Base-by-base conservation (phyloP, 2,113 vertebrate species). In the Delphinapterus leucas region DNA sequence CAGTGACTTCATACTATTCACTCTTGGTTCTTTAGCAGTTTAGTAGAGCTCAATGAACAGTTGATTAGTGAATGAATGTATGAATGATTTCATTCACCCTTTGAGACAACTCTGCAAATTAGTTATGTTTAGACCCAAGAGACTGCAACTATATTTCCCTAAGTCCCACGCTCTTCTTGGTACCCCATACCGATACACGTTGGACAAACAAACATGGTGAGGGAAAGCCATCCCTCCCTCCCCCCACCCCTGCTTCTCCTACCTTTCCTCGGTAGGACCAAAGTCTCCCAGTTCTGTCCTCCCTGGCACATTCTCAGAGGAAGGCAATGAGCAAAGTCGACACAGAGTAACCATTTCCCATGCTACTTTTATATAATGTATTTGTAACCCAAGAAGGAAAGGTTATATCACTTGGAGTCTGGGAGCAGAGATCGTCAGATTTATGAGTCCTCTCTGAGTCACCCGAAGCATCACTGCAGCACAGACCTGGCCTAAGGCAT, bases 401-500 rank as follows among this genome's bases (percentile, higher is more conserved):
- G 20, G 49, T 81, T 74, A 10, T 33, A 49, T 74, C n/a, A 87
- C 79, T 44, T 38, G 67, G 88, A 88, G 33, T 47, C 60, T 68
- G 23, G 96, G 53, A 90, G 71, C 83, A 87, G 92, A 89, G 93
- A 91, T 0, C 2, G 55, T 38, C 5, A 0, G 71, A 55, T 68
- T 88, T 67, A 63, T 63, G 3, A 86, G 58, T 74, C 73, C 25
- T 77, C 89, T 88, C 87, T 73, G 80, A 97, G 81, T 88, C 83
- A 87, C 92, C 83, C 68, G 95, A 71, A 85, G 60, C 71, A 33
- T 47, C 93, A 71, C 96, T 65, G 93, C 96, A 85, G 93, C 7
- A 36, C 15, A 60, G 67, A 90, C 28, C 1, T 44, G 90, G 36
- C 90, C 74, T 70, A 5, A 86, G 81, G 77, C 53, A 88, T 26